These are phyloP conservation scores for Dendrolimus kikuchii DNA, from an alignment of 1,140 invertebrate species.

Conservation along the genomic window DNA sequence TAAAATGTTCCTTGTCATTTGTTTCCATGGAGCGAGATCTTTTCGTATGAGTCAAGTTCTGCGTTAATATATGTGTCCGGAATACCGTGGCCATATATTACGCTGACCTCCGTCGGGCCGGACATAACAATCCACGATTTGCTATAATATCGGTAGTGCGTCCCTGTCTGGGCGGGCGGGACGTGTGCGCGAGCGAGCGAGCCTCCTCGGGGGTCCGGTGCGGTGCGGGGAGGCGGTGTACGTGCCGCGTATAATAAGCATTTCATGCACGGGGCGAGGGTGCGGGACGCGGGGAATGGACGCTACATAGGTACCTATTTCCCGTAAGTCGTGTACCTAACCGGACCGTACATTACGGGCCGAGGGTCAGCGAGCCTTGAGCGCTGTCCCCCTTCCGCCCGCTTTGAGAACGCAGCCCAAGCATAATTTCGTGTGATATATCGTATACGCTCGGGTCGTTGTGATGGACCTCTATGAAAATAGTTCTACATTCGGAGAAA, in stretches of 20 bases:
- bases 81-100: constrained; percentile 74
- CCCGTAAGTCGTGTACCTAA: constrained; percentile 71
- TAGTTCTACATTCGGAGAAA: constrained; percentile 18
- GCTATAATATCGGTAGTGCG: constrained; percentile 68
- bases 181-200: constrained; percentile 39
- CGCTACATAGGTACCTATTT: constrained; percentile 63
- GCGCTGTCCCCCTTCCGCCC: constrained; percentile 57
- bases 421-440: constrained; percentile 66
- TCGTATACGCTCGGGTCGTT: constrained; percentile 35
- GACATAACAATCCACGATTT: constrained; percentile 73
- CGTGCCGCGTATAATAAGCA: constrained; percentile 74
- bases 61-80: constrained; percentile 73
- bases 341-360: constrained; percentile 73
- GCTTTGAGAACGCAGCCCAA: constrained; percentile 32
- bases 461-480: constrained; percentile 46
- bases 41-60: constrained; percentile 72
- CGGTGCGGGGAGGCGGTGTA: constrained; percentile 50
- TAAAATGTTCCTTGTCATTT: constrained; percentile 73
- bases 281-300: constrained; percentile 48
- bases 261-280: constrained; percentile 71
- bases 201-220: constrained; percentile 25
- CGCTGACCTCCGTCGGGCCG: constrained; percentile 69
- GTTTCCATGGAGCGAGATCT: constrained; percentile 71
- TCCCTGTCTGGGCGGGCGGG: constrained; percentile 38
- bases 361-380: constrained; percentile 65